phyloP scores from a whole-genome alignment of 2,888 invertebrate species.

The Cephus runcator region DNA sequence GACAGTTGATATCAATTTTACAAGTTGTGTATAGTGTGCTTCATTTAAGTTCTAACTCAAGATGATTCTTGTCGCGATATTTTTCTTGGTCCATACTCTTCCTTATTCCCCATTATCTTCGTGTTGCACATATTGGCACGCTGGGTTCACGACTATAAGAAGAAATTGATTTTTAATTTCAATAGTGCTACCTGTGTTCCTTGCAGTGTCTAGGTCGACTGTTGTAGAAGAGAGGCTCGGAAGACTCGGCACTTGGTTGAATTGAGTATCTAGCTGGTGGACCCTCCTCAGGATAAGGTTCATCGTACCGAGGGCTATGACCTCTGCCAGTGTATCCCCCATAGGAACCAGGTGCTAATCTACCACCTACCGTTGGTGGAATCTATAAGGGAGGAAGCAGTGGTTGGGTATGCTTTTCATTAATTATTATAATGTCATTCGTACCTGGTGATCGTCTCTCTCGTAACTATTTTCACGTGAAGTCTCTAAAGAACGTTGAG shows the following conservation, averaged over 20 bases:
- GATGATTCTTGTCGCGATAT: neutral
- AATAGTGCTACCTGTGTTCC: constrained; percentile 62
- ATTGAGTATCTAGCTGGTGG: constrained; percentile 51
- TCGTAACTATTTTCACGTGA: constrained; percentile 87
- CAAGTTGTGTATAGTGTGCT: neutral
- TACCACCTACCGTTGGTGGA: constrained; percentile 46
- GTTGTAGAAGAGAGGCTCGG: constrained; percentile 87
- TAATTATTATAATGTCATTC: neutral
- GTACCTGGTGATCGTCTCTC: constrained; percentile 76
- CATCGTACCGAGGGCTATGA: constrained; percentile 62
- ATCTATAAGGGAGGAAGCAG: constrained; percentile 38
- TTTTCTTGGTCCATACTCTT: neutral
- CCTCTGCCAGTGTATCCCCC: constrained; percentile 64
- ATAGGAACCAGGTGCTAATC: constrained; percentile 50
- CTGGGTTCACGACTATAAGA: neutral
- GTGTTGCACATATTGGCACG: neutral
- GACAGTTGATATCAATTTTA: neutral
- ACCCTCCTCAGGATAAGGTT: constrained; percentile 56
- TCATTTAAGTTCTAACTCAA: neutral
- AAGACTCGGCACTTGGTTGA: constrained; percentile 66
- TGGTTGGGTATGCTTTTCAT: neutral
- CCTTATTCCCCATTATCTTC: neutral
- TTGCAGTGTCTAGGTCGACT: constrained; percentile 83
- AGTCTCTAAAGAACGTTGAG: constrained; percentile 81
- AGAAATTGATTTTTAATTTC: neutral